phyloP scores from a whole-genome alignment of 2,888 invertebrate genomes.

The Drosophila ezoana region DNA sequence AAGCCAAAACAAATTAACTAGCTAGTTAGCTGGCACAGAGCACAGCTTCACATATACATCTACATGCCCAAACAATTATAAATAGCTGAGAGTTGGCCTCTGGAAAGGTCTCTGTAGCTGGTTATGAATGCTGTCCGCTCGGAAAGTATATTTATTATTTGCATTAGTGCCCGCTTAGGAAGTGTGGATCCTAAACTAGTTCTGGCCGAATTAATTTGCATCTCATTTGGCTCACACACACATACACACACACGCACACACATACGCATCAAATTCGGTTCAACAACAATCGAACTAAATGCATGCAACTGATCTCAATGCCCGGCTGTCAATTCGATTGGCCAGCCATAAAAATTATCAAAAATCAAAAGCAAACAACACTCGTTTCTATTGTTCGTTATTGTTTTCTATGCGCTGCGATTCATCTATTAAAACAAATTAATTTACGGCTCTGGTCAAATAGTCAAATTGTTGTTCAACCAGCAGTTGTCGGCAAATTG shows the following conservation, averaged over 20 bases:
- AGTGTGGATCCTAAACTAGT: slow-evolving; percentile 63
- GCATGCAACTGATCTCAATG: slow-evolving; percentile 20
- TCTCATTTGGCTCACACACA: slow-evolving; percentile 17
- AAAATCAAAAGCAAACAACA: slow-evolving; percentile 7
- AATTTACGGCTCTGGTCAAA: slow-evolving; percentile 27
- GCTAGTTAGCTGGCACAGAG: slow-evolving; percentile 12
- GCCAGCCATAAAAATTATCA: slow-evolving; percentile 2
- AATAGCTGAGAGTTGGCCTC: slow-evolving; percentile 3
- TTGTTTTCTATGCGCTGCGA: slow-evolving; percentile 7
- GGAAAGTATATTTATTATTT: slow-evolving; percentile 59
- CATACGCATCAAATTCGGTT: slow-evolving; percentile 10
- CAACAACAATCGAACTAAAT: slow-evolving; percentile 19
- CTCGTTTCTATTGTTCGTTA: slow-evolving; percentile 5
- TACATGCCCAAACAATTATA: neutral
- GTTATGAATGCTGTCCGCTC: slow-evolving; percentile 26
- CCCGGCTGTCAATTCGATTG: slow-evolving; percentile 6
- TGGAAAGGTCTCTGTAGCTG: slow-evolving; percentile 40
- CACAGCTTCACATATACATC: neutral
- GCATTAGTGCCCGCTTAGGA: slow-evolving; percentile 57
- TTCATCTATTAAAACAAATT: slow-evolving; percentile 5
- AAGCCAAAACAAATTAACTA: slow-evolving; percentile 26
- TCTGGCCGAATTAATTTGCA: slow-evolving; percentile 47
- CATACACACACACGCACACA: neutral
- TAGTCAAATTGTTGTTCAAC: slow-evolving; percentile 23
- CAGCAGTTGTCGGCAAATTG: slow-evolving; percentile 1